These are phyloP conservation scores for Zapus hudsonius DNA, from an alignment of 2,113 vertebrate genomes.

Conservation along the genomic window DNA sequence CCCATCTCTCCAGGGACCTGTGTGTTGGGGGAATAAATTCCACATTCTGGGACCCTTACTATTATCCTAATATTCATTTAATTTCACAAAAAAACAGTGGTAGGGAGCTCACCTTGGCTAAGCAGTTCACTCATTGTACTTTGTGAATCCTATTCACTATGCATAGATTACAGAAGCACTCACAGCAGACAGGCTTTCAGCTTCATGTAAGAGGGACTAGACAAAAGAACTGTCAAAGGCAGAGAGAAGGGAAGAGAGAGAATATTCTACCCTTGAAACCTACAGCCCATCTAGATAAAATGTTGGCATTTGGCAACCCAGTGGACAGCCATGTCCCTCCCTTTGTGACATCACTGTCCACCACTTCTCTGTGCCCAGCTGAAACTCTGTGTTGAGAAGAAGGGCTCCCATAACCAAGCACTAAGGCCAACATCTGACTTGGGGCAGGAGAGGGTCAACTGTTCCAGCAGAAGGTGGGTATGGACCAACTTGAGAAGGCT, in stretches of 20 bases:
- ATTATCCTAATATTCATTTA: neutral
- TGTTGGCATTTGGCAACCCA: neutral
- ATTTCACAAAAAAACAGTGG: constrained; percentile 17
- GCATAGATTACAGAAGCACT: constrained; percentile 5
- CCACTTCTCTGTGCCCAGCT: neutral
- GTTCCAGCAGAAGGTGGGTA: neutral
- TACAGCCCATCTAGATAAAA: constrained; percentile 20
- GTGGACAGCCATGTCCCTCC: neutral
- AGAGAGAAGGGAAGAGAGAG: too few relatives aligned
- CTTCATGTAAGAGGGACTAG: neutral
- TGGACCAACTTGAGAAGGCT: neutral
- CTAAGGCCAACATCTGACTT: neutral
- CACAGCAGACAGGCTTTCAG: neutral
- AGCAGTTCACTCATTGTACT: neutral
- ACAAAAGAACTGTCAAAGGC: neutral
- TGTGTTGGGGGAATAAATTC: neutral
- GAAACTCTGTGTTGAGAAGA: neutral
- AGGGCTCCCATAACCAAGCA: neutral
- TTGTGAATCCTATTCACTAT: neutral
- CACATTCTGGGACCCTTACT: neutral
- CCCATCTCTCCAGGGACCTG: neutral
- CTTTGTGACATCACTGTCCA: neutral
- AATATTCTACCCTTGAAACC: neutral
- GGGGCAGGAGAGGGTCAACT: neutral
- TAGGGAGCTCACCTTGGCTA: neutral